These are phyloP conservation scores for Drosophila subobscura DNA, from an alignment of 1,140 invertebrate species.

Conservation along the genomic window DNA sequence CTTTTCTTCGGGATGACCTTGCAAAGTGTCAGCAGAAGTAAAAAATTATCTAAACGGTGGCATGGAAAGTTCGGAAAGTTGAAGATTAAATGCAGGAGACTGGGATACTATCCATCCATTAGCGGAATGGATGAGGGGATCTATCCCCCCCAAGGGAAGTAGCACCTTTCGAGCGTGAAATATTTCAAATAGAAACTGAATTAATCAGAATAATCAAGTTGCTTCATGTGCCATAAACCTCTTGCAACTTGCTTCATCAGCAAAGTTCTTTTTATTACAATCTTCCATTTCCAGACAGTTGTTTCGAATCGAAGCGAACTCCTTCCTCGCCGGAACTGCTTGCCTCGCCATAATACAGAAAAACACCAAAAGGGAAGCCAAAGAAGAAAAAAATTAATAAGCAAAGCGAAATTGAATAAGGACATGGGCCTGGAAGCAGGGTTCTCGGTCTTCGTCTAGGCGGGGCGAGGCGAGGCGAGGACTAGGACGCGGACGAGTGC, in stretches of 20 bases:
- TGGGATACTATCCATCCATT: too few species aligned
- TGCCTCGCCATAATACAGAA: slow-evolving; percentile 16
- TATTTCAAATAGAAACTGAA: slow-evolving; percentile 12
- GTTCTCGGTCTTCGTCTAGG: slow-evolving; percentile 3
- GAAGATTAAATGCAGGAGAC: too few species aligned
- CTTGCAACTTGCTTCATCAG: slow-evolving; percentile 24
- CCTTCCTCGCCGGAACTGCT: slow-evolving; percentile 6
- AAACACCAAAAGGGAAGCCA: neutral
- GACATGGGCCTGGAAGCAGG: neutral
- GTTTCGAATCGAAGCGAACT: slow-evolving; percentile 21
- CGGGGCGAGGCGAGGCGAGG: neutral
- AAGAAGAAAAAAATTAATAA: slow-evolving; percentile 42
- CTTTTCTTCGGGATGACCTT: slow-evolving; percentile 47
- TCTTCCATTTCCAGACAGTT: slow-evolving; percentile 23
- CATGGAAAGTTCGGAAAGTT: slow-evolving; percentile 2
- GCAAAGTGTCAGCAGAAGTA: slow-evolving; percentile 28
- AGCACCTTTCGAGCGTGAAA: too few species aligned
- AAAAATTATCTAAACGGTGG: slow-evolving; percentile 4
- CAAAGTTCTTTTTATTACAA: neutral
- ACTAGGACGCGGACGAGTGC: neutral
- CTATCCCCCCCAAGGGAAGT: too few species aligned
- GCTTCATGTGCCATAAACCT: slow-evolving; percentile 2
- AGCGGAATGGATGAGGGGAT: too few species aligned
- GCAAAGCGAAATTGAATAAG: slow-evolving; percentile 38
- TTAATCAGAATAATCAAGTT: slow-evolving; percentile 40